These are phyloP conservation scores for Menidia beryllina DNA, from an alignment of 2,113 vertebrate genomes.

Conservation along the genomic window DNA sequence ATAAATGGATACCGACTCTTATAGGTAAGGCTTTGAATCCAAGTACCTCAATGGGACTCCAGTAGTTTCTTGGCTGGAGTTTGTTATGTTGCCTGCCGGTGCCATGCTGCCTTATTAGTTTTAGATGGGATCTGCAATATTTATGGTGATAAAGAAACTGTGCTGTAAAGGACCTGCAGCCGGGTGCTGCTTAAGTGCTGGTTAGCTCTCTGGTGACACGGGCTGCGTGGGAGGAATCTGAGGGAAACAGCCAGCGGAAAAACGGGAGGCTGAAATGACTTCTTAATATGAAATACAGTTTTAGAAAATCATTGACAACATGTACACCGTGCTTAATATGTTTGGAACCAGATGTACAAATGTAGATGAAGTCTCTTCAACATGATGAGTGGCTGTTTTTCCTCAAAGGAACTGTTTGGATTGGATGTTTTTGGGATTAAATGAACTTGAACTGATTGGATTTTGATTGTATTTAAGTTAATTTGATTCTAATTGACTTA, in stretches of 20 bases:
- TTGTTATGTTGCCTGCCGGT: conserved; percentile 19
- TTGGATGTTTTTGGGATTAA: no score
- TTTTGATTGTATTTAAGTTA: no score
- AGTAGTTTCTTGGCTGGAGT: conserved; percentile 12
- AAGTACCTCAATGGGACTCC: conserved; percentile 10
- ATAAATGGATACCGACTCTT: neutral
- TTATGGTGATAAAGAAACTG: conserved; percentile 58
- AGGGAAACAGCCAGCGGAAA: conserved; percentile 19
- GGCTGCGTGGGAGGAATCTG: conserved; percentile 45
- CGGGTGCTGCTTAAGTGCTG: conserved; percentile 46
- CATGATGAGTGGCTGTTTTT: neutral
- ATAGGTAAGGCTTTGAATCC: conserved; percentile 6
- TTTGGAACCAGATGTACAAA: neutral
- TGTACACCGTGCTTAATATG: neutral
- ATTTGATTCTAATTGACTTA: no score
- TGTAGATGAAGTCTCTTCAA: neutral
- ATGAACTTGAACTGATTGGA: no score
- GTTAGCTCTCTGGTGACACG: conserved; percentile 49
- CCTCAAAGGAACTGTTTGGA: no score
- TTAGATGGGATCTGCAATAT: conserved; percentile 64
- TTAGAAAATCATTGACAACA: neutral
- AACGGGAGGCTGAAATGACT: conserved; percentile 7
- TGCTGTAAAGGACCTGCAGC: conserved; percentile 48
- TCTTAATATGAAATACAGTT: conserved; percentile 10
- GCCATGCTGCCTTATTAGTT: conserved; percentile 48